Conservation (phyloP, 1,140 invertebrate species). For the Battus philenor region DNA sequence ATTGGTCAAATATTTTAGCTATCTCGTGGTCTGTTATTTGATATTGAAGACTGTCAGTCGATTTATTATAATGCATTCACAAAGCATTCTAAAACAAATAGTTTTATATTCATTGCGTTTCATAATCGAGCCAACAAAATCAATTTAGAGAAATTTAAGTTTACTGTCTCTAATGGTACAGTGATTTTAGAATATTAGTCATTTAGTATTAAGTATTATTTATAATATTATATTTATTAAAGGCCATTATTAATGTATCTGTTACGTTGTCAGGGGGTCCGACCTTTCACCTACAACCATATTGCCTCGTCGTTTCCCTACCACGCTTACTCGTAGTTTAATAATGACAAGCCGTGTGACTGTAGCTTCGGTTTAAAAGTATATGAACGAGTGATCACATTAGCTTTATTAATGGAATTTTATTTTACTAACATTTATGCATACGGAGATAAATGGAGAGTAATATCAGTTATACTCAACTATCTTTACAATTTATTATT, state of each 20-base stretch:
- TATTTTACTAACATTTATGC: neutral
- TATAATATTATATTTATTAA: conserved; percentile 9
- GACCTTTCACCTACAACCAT: conserved; percentile 10
- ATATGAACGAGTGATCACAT: neutral
- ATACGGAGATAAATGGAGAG: too few relatives aligned
- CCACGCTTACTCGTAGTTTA: neutral
- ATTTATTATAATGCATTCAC: too few relatives aligned
- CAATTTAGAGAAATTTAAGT: conserved; percentile 4
- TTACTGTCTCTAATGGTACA: conserved; percentile 1
- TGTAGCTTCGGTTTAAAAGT: conserved; percentile 1
- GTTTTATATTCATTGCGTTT: too few relatives aligned
- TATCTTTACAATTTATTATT: too few relatives aligned
- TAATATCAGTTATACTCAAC: too few relatives aligned
- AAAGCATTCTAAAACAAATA: too few relatives aligned
- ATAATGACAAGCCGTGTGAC: too few relatives aligned
- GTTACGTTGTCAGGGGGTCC: conserved; percentile 7
- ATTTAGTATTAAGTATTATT: conserved; percentile 9
- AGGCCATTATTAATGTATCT: conserved; percentile 10
- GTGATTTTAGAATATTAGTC: neutral
- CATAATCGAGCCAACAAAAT: conserved; percentile 9
- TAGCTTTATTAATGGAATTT: conserved; percentile 4
- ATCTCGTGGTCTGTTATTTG: too few relatives aligned
- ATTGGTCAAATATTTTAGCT: too few relatives aligned
- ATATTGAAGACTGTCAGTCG: too few relatives aligned
- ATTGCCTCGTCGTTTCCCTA: conserved; percentile 3